phyloP scores from a whole-genome alignment of 2,888 invertebrate species.

The Selenia dentaria region DNA sequence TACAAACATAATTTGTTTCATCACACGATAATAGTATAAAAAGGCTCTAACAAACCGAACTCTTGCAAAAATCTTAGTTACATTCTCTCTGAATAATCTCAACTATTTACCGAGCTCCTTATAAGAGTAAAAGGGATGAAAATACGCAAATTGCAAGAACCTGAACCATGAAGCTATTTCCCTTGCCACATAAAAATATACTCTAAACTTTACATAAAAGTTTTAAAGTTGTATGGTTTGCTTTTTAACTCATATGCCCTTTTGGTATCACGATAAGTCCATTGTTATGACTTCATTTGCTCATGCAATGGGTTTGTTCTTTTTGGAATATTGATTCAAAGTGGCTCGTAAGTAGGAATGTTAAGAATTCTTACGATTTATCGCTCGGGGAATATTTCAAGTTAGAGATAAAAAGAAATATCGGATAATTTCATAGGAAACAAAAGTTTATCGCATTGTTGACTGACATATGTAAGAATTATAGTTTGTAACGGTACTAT shows the following conservation, averaged over 20 bases:
- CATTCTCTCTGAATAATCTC: conserved; percentile 30
- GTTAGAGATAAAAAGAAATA: conserved; percentile 23
- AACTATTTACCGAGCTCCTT: conserved; percentile 47
- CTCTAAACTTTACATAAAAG: neutral
- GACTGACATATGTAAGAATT: too few species aligned
- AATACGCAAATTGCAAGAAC: conserved; percentile 62
- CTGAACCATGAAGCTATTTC: conserved; percentile 29
- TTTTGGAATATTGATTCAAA: conserved; percentile 78
- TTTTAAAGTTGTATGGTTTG: conserved; percentile 17
- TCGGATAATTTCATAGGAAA: conserved; percentile 9
- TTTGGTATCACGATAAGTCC: conserved; percentile 37
- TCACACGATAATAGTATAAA: too few species aligned
- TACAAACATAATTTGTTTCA: too few species aligned
- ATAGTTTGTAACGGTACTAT: too few species aligned
- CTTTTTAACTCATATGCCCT: conserved; percentile 37
- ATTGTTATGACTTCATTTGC: conserved; percentile 83
- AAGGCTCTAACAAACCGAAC: too few species aligned
- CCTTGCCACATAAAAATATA: neutral
- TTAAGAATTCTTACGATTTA: conserved; percentile 76
- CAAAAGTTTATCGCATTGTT: too few species aligned
- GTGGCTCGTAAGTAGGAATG: conserved; percentile 74
- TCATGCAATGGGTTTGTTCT: conserved; percentile 54
- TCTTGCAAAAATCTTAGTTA: too few species aligned
- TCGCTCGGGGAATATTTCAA: conserved; percentile 44
- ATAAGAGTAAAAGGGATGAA: conserved; percentile 59